A percentile compares a stretch with the other conserved stretches of the same genome.
phyloP scores from a whole-genome alignment of 2,113 vertebrate genomes.

The Corapipo altera region DNA sequence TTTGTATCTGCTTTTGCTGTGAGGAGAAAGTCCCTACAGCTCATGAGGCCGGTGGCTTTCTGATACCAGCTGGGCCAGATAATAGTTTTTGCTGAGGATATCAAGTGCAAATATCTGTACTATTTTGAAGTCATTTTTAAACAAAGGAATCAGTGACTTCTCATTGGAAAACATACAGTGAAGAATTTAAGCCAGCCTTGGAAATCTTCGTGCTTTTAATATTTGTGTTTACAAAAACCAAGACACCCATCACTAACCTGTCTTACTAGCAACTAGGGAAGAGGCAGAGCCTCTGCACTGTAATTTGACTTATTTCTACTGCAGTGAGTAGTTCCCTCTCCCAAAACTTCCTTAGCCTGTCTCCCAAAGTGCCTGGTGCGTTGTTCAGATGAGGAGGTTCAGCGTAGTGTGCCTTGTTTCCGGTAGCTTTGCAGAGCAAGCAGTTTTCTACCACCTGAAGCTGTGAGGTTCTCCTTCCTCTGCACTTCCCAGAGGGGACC shows the following conservation, averaged over 20 bases:
- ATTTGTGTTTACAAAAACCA: background rate
- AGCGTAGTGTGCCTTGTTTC: background rate
- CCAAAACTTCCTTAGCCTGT: background rate
- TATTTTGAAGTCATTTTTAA: background rate
- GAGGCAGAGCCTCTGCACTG: background rate
- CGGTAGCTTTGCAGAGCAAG: background rate
- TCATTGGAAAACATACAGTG: background rate
- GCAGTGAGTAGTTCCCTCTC: background rate
- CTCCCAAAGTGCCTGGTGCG: background rate
- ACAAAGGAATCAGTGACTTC: background rate
- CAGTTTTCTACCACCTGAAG: background rate
- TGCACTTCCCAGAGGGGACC: background rate
- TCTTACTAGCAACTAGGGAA: background rate
- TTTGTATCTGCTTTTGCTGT: background rate
- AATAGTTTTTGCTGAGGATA: background rate
- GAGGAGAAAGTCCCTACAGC: background rate
- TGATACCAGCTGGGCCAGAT: background rate
- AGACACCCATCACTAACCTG: background rate
- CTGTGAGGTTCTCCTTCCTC: background rate
- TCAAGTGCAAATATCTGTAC: background rate
- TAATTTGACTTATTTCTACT: background rate
- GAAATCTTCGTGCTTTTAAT: background rate
- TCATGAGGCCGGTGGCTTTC: background rate
- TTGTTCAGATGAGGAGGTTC: background rate
- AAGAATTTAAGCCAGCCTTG: background rate